Evolutionary conservation across 1,140 invertebrate species (phyloP), one percentile per base, ranked within the genome.

Genomic region (Adoxophyes honmai): DNA sequence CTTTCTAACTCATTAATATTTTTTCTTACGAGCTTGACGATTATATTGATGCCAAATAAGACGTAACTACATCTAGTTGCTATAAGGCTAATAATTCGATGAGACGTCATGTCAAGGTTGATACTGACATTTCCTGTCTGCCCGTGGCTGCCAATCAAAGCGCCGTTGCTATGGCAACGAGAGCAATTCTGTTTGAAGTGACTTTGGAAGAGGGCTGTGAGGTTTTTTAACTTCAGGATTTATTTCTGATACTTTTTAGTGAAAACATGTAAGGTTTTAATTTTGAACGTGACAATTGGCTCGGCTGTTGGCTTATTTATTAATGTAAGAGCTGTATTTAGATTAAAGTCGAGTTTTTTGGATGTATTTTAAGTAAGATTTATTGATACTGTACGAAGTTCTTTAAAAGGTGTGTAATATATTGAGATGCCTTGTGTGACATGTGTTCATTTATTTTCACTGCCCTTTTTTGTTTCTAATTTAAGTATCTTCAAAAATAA

Each of bases 51-150:
- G 42, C 42, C 42, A 48, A 48, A 21, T 48, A 11, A n/a, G 15
- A 48, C n/a, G 16, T 9, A 5, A 48, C 11, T 28, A 1, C 42
- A 18, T 48, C 42, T 48, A 6, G 21, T 28, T 28, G 6, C 21
- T 28, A 48, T 18, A 18, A 39, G 15, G n/a, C 21, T 21, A 28
- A 28, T 21, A 21, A 21, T 21, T 48, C 28, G 42, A 48, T 48
- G 42, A 56, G 62, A 68, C 69, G 61, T 52, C 39, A 48, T 21
- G 57, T 48, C 63, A 66, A 72, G 55, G 69, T 68, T 53, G 64
- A 11, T 1, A 11, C 36, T 13, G 8, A 55, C 61, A 61, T 58
- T 21, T 15, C n/a, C 15, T 8, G 16, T 54, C 39, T 13, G 37
- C 18, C 21, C 9, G 10, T 54, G 33, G 55, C 54, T 60, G 61